These are phyloP conservation scores for Anguilla obscura DNA, from an alignment of 2,797 vertebrate genomes.

Conservation along the genomic window DNA sequence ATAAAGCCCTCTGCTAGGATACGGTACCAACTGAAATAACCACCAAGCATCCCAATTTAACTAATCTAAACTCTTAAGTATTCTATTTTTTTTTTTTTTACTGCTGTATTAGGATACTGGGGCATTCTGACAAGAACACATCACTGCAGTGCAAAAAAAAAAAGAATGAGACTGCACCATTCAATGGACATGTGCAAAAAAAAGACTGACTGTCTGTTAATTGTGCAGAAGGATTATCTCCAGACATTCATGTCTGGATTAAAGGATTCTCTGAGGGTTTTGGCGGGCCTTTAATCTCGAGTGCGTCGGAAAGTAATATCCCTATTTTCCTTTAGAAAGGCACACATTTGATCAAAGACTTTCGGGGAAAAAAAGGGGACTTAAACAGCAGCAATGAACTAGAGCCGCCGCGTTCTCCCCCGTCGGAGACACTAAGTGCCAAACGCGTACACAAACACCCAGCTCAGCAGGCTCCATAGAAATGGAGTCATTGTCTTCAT, in stretches of 20 bases:
- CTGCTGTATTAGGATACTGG: not conserved
- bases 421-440: not conserved
- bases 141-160: not conserved
- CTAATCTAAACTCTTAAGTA: not conserved
- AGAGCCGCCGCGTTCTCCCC: not conserved
- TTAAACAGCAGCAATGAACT: not conserved
- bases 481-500: not conserved
- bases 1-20: not conserved
- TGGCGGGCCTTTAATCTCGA: not conserved
- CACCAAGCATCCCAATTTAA: not conserved
- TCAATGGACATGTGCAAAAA: slow-evolving; percentile 11
- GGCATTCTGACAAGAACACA: not conserved
- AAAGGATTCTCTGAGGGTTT: slow-evolving; percentile 13
- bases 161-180: not conserved
- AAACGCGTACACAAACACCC: not conserved
- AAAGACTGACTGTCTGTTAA: not conserved
- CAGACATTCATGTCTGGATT: slow-evolving; percentile 14
- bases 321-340: slow-evolving; percentile 9
- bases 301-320: slow-evolving; percentile 1
- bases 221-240: slow-evolving; percentile 10
- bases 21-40: not conserved
- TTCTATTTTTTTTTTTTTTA: not conserved
- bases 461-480: not conserved
- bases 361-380: not conserved
- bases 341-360: slow-evolving; percentile 14